Conservation (phyloP, 2,797 vertebrate species). For the Acanthis flammea region DNA sequence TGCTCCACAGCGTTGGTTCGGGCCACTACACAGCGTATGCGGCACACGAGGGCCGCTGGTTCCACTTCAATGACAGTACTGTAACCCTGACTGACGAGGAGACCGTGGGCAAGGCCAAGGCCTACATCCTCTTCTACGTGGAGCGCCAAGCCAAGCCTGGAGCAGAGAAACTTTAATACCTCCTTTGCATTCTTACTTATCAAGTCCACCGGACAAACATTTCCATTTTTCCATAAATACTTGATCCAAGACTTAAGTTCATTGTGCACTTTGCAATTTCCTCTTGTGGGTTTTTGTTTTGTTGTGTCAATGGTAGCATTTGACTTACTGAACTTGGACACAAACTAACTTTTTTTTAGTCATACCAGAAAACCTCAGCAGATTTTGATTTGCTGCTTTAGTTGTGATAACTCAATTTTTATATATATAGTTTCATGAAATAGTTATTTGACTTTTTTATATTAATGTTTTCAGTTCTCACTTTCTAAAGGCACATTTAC, state of each 20-base stretch:
- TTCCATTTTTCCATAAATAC: slow-evolving; percentile 81
- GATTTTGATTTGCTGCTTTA: slow-evolving; percentile 84
- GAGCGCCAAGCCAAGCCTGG: slow-evolving; percentile 80
- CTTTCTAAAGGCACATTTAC: slow-evolving; percentile 76
- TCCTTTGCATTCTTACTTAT: slow-evolving; percentile 60
- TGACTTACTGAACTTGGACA: slow-evolving; percentile 72
- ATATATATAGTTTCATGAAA: slow-evolving; percentile 76
- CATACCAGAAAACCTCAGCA: slow-evolving; percentile 80
- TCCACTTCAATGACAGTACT: slow-evolving; percentile 99
- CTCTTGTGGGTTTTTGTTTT: slow-evolving; percentile 77
- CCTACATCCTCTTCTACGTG: slow-evolving; percentile 97
- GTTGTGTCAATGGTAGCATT: slow-evolving; percentile 76
- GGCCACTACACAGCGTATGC: slow-evolving; percentile 98
- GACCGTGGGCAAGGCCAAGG: slow-evolving; percentile 93
- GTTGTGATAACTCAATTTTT: slow-evolving; percentile 77
- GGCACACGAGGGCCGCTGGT: slow-evolving; percentile 90
- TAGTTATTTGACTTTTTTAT: slow-evolving; percentile 75
- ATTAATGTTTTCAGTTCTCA: slow-evolving; percentile 73
- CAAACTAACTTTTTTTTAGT: slow-evolving; percentile 77
- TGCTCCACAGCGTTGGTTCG: slow-evolving; percentile 85
- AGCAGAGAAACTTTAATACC: slow-evolving; percentile 81
- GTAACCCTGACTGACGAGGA: slow-evolving; percentile 92
- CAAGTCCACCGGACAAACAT: slow-evolving; percentile 73
- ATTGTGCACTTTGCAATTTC: slow-evolving; percentile 81
- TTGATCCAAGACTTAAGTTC: slow-evolving; percentile 81